phyloP scores from a whole-genome alignment of 2,797 vertebrate species.

The Silurus aristotelis region DNA sequence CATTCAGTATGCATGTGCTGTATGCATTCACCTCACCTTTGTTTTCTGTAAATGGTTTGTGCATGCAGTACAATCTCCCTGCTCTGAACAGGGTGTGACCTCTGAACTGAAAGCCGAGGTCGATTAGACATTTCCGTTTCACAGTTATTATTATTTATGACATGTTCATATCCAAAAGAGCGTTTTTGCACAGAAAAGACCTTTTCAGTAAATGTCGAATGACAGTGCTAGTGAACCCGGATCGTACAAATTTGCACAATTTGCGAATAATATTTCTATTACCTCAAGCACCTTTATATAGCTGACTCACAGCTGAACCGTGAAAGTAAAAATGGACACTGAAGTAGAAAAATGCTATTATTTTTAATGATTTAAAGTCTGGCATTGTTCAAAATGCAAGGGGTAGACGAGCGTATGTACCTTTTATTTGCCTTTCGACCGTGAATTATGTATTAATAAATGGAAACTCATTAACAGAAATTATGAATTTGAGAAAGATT shows the following conservation, averaged over 20 bases:
- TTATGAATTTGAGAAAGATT: slow-evolving; percentile 39
- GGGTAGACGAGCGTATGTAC: slow-evolving; percentile 72
- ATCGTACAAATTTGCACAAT: slow-evolving; percentile 26
- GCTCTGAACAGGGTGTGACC: slow-evolving; percentile 20
- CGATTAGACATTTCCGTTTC: slow-evolving; percentile 39
- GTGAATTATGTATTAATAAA: slow-evolving; percentile 41
- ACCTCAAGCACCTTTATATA: slow-evolving; percentile 33
- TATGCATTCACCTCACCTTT: slow-evolving; percentile 9
- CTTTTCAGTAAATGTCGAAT: slow-evolving; percentile 41
- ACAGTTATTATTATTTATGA: slow-evolving; percentile 28
- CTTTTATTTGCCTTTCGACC: slow-evolving; percentile 63
- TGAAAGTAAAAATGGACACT: slow-evolving; percentile 62
- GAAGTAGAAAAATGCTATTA: slow-evolving; percentile 72
- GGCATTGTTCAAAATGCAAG: slow-evolving; percentile 65
- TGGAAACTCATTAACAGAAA: slow-evolving; percentile 38
- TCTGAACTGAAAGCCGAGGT: slow-evolving; percentile 33
- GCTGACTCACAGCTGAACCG: slow-evolving; percentile 19
- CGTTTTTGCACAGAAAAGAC: slow-evolving; percentile 43
- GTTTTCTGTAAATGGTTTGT: not conserved
- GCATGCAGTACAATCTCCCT: slow-evolving; percentile 29
- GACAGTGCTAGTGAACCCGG: slow-evolving; percentile 19
- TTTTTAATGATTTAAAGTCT: slow-evolving; percentile 75
- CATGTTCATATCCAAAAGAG: slow-evolving; percentile 18
- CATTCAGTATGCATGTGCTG: not conserved
- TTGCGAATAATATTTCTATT: slow-evolving; percentile 28